These are phyloP conservation scores for Sturnira hondurensis DNA, from an alignment of 2,113 vertebrate genomes.

Conservation along the genomic window DNA sequence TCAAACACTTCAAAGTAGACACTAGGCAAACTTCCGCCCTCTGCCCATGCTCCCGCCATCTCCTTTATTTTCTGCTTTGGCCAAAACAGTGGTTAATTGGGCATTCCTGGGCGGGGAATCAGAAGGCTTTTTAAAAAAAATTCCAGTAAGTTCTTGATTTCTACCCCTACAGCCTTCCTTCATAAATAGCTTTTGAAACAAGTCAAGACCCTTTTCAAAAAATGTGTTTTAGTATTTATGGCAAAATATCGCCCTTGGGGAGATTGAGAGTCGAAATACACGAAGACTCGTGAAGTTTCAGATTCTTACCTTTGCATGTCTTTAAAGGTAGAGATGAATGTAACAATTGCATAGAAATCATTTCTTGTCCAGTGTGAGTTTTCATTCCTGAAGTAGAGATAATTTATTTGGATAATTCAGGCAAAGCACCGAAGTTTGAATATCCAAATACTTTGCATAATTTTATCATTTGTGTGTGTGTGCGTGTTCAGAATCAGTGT, in stretches of 20 bases:
- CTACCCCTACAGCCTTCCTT: rapidly evolving
- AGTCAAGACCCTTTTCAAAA: neutral
- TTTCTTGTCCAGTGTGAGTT: neutral
- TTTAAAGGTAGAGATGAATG: neutral
- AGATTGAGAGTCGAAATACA: neutral
- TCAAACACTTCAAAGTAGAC: conserved; percentile 35
- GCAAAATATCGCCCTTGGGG: neutral
- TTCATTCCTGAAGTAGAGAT: neutral
- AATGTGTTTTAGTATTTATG: neutral
- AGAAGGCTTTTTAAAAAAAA: no score
- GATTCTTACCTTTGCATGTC: neutral
- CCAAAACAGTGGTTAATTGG: neutral
- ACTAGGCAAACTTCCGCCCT: conserved; percentile 60
- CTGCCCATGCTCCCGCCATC: conserved; percentile 62
- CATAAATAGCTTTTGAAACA: neutral
- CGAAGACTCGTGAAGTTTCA: neutral
- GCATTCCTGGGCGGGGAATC: neutral
- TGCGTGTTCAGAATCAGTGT: neutral
- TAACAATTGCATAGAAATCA: neutral
- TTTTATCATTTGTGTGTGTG: neutral
- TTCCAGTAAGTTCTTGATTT: neutral
- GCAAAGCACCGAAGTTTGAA: neutral
- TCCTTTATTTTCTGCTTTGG: conserved; percentile 39
- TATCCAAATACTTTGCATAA: neutral
- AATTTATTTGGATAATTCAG: neutral